These are phyloP conservation scores for Tyria jacobaeae DNA, from an alignment of 2,888 invertebrate species.

Conservation along the genomic window DNA sequence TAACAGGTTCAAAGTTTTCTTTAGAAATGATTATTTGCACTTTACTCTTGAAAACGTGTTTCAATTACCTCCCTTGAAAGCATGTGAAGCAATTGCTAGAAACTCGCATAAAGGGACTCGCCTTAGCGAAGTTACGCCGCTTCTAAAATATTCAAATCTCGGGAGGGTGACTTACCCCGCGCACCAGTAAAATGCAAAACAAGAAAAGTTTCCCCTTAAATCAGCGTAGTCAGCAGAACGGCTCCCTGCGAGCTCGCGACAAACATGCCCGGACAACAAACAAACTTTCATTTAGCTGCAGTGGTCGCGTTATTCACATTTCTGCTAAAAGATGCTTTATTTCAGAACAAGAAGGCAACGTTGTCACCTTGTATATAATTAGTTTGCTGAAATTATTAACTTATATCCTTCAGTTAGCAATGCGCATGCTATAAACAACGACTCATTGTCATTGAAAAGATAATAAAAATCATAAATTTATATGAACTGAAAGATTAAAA, in stretches of 20 bases:
- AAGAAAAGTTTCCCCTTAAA: slow-evolving; percentile 82
- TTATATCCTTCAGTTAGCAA: slow-evolving; percentile 10
- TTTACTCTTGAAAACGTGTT: slow-evolving; percentile 54
- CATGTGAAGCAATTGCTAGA: slow-evolving; percentile 63
- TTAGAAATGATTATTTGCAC: slow-evolving; percentile 47
- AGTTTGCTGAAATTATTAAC: slow-evolving; percentile 32
- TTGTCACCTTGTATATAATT: slow-evolving; percentile 42
- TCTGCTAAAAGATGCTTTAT: slow-evolving; percentile 52
- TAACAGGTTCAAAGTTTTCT: slow-evolving; percentile 26
- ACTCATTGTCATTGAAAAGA: neutral
- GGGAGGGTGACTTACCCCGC: slow-evolving; percentile 76
- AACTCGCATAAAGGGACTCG: slow-evolving; percentile 73
- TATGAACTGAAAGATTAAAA: too few relatives aligned
- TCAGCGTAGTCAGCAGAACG: slow-evolving; percentile 70
- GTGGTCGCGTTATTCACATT: slow-evolving; percentile 59
- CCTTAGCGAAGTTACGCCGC: slow-evolving; percentile 73
- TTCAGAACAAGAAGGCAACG: slow-evolving; percentile 33
- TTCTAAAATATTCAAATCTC: slow-evolving; percentile 83
- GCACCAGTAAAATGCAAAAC: slow-evolving; percentile 81
- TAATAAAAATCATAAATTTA: neutral
- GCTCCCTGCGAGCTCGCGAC: slow-evolving; percentile 59
- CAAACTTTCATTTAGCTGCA: slow-evolving; percentile 73
- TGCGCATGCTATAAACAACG: neutral
- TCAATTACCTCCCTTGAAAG: slow-evolving; percentile 60
- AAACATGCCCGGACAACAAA: slow-evolving; percentile 73